A percentile compares a stretch with the other conserved stretches of the same genome.
phyloP scores from a whole-genome alignment of 2,797 vertebrate species.

The Anguilla marmorata region DNA sequence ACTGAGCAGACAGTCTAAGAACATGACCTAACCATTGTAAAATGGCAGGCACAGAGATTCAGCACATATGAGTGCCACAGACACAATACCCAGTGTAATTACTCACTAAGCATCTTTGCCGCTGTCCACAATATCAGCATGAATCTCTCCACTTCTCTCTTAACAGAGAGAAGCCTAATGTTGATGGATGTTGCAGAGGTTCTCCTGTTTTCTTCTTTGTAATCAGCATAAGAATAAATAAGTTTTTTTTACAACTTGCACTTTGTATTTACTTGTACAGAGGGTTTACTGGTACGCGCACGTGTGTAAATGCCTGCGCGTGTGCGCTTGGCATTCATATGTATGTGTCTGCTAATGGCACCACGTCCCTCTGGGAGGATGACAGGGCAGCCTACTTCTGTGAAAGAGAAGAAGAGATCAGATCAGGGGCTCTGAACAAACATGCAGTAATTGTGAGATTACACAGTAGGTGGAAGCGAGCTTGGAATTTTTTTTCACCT shows the following conservation, averaged over 20 bases:
- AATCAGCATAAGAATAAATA: background rate
- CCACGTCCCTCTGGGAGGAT: background rate
- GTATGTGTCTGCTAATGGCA: background rate
- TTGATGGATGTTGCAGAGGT: background rate
- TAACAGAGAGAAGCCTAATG: background rate
- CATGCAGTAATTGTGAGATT: background rate
- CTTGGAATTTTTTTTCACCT: background rate
- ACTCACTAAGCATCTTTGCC: background rate
- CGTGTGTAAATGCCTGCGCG: background rate
- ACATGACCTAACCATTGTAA: background rate
- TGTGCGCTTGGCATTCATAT: background rate
- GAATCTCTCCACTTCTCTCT: no score
- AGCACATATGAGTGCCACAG: background rate
- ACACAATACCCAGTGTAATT: background rate
- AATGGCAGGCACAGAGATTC: background rate
- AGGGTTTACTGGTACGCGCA: background rate
- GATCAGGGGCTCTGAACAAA: conserved; percentile 12
- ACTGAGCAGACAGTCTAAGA: background rate
- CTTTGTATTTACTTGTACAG: background rate
- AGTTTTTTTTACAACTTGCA: background rate
- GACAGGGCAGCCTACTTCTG: conserved; percentile 6
- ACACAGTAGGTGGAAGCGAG: conserved; percentile 9
- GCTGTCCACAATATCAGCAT: background rate
- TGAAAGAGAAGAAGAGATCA: no score
- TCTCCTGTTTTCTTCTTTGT: no score